Conservation (phyloP, 1,140 invertebrate species). For the Caerostris darwini region DNA sequence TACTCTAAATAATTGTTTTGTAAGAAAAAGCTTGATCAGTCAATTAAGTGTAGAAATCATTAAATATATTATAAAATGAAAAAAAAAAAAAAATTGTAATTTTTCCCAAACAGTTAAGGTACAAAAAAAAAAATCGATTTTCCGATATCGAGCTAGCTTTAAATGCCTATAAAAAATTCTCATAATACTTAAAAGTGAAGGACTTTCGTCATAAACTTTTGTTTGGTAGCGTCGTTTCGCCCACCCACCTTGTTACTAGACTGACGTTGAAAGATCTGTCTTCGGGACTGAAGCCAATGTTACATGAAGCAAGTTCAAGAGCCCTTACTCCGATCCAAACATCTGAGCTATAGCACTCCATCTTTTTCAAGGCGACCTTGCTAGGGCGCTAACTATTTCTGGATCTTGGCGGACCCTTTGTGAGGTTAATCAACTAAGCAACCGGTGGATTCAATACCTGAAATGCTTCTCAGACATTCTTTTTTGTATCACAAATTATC, state of each 20-base stretch:
- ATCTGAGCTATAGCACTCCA: constrained; percentile 2
- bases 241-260: constrained; percentile 33
- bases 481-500: not conserved
- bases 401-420: constrained; percentile 34
- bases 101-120: too few relatives aligned
- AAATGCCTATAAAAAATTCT: too few relatives aligned
- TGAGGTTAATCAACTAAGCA: constrained; percentile 60
- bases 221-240: not conserved
- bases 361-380: constrained; percentile 53
- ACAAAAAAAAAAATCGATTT: too few relatives aligned
- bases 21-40: too few relatives aligned
- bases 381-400: constrained; percentile 70
- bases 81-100: too few relatives aligned
- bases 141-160: too few relatives aligned
- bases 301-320: constrained; percentile 52
- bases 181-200: too few relatives aligned
- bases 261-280: constrained; percentile 18
- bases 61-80: too few relatives aligned
- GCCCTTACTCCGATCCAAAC: constrained; percentile 34
- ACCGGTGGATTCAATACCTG: constrained; percentile 25
- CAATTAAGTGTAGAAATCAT: too few relatives aligned
- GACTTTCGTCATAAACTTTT: too few relatives aligned
- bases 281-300: constrained; percentile 58
- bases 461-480: not conserved
- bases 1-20: too few relatives aligned